Evolutionary conservation across 1,140 invertebrate species (phyloP).

Genomic region (Tribolium madens): DNA sequence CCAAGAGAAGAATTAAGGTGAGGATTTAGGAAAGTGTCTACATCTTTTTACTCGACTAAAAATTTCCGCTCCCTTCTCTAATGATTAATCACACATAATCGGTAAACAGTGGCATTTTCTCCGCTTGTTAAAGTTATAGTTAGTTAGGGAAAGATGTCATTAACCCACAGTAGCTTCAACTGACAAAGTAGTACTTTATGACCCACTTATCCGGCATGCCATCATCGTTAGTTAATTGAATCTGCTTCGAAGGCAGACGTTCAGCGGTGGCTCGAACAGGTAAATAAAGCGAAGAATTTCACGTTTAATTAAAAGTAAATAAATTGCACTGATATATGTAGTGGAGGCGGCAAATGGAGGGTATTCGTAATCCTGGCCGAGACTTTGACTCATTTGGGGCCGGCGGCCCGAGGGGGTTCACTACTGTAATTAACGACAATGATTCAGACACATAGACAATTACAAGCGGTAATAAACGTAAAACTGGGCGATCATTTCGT

Average conservation of each 20-base stretch:
- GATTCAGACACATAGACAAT: constrained; percentile 38
- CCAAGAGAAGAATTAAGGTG: constrained; percentile 17
- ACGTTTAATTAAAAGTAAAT: neutral
- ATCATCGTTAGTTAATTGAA: neutral
- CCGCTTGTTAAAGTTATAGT: neutral
- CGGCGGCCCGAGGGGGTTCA: constrained; percentile 23
- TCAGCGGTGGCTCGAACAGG: neutral
- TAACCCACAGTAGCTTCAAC: neutral
- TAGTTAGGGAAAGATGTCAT: neutral
- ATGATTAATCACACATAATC: neutral
- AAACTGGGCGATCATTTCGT: constrained; percentile 35
- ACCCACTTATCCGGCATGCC: neutral
- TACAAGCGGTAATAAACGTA: constrained; percentile 35
- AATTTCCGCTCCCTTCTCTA: neutral
- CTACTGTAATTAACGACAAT: constrained; percentile 27
- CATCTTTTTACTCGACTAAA: neutral
- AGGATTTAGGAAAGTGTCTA: neutral
- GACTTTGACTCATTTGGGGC: constrained; percentile 29
- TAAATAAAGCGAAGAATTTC: neutral
- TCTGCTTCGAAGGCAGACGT: neutral
- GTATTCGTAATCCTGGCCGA: constrained; percentile 13
- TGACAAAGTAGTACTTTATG: neutral
- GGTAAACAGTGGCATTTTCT: neutral
- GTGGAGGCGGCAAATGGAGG: neutral
- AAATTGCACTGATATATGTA: neutral